phyloP scores from a whole-genome alignment of 2,113 vertebrate species.

The Reinhardtius hippoglossoides region DNA sequence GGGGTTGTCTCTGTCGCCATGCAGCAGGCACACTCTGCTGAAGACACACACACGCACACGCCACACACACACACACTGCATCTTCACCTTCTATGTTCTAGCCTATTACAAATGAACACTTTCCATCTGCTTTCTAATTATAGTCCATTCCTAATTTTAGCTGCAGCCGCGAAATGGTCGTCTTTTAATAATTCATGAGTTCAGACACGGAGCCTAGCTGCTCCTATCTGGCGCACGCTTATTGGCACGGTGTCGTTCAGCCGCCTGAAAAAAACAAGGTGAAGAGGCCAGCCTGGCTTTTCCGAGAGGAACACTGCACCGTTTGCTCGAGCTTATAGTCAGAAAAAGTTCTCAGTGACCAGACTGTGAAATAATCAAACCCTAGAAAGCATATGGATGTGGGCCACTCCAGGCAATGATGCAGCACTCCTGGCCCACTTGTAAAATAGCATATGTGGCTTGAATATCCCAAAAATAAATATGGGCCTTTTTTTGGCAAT shows the following conservation, averaged over 20 bases:
- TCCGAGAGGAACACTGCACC: background rate
- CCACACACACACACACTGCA: slow-evolving; percentile 18
- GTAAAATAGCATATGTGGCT: too few species aligned
- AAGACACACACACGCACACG: background rate
- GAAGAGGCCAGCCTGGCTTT: slow-evolving; percentile 10
- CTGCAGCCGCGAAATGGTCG: slow-evolving; percentile 63
- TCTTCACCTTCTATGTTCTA: slow-evolving; percentile 31
- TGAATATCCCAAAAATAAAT: too few species aligned
- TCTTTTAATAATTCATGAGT: slow-evolving; percentile 72
- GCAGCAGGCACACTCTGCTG: slow-evolving; percentile 13
- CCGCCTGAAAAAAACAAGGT: slow-evolving; percentile 37
- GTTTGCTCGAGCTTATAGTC: background rate
- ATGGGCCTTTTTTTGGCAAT: too few species aligned
- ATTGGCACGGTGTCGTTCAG: slow-evolving; percentile 47
- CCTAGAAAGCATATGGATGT: background rate
- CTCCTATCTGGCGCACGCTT: slow-evolving; percentile 15
- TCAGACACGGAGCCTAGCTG: slow-evolving; percentile 50
- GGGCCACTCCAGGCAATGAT: background rate
- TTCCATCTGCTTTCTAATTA: slow-evolving; percentile 75
- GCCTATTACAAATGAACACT: slow-evolving; percentile 58
- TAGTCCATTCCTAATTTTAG: slow-evolving; percentile 73
- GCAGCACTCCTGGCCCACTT: background rate
- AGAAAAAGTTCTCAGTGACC: too few species aligned
- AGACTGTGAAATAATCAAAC: background rate
- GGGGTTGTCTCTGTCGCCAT: slow-evolving; percentile 59